phyloP scores from a whole-genome alignment of 1,140 invertebrate species.

The Propsilocerus akamusi region DNA sequence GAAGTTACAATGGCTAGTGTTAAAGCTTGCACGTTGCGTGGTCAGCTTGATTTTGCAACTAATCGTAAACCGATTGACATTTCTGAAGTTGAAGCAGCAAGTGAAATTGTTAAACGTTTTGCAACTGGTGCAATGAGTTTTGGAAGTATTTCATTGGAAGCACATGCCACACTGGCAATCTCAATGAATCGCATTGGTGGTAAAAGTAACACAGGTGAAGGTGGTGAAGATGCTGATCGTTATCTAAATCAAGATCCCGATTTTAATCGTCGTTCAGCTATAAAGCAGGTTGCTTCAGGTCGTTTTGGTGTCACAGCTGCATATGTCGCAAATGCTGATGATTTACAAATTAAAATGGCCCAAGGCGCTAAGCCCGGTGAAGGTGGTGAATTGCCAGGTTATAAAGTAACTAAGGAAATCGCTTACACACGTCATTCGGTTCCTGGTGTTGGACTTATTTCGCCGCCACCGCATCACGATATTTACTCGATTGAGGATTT shows the following conservation, averaged over 20 bases:
- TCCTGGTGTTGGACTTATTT: constrained; percentile 93
- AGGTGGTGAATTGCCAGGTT: constrained; percentile 76
- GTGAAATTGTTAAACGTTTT: constrained; percentile 82
- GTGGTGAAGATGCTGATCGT: constrained; percentile 72
- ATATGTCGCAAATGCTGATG: constrained; percentile 91
- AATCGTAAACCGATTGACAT: constrained; percentile 61
- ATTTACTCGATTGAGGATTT: constrained; percentile 99
- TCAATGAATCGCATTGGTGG: constrained; percentile 94
- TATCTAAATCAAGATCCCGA: constrained; percentile 64
- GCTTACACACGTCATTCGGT: constrained; percentile 90
- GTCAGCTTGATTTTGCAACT: constrained; percentile 73
- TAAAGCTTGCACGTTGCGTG: constrained; percentile 72
- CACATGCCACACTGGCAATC: constrained; percentile 83
- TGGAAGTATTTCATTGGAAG: constrained; percentile 55
- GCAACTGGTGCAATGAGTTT: constrained; percentile 36
- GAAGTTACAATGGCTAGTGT: constrained; percentile 78
- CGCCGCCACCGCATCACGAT: constrained; percentile 96
- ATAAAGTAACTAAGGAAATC: constrained; percentile 83
- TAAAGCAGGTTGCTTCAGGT: constrained; percentile 90
- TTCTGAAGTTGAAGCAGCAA: constrained; percentile 76
- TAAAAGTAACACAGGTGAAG: constrained; percentile 95
- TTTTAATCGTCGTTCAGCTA: constrained; percentile 58
- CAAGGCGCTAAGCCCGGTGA: constrained; percentile 94
- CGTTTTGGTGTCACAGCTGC: constrained; percentile 95
- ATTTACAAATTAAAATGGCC: constrained; percentile 97